phyloP scores from a whole-genome alignment of 2,113 vertebrate species.

The Piprites chloris region DNA sequence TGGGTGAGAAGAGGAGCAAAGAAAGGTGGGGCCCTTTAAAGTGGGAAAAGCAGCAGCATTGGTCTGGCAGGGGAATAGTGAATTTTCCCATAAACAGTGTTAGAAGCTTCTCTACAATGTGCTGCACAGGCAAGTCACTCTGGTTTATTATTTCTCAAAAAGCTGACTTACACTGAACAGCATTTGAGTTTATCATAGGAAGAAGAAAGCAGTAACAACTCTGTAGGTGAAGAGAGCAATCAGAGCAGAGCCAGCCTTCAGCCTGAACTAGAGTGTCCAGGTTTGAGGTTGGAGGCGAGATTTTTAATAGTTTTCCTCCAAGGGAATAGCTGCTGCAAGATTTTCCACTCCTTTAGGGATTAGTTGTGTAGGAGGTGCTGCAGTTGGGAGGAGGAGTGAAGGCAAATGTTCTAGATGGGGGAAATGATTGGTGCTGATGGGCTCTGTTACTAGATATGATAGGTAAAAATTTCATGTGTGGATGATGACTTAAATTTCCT shows the following conservation, averaged over 20 bases:
- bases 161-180: background rate
- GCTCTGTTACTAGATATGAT: background rate
- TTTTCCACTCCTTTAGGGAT: background rate
- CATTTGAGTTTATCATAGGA: background rate
- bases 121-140: background rate
- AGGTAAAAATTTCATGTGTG: background rate
- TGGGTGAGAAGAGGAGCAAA: background rate
- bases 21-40: background rate
- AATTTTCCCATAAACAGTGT: background rate
- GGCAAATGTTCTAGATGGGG: background rate
- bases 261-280: background rate
- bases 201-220: background rate
- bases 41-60: background rate
- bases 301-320: background rate
- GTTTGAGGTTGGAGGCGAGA: background rate
- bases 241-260: background rate
- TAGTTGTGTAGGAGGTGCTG: background rate
- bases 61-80: background rate
- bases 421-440: background rate
- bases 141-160: background rate
- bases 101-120: background rate
- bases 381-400: background rate
- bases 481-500: background rate
- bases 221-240: background rate
- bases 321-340: background rate